phyloP scores from a whole-genome alignment of 1,140 invertebrate genomes.

The Alviniconcha marisindica region DNA sequence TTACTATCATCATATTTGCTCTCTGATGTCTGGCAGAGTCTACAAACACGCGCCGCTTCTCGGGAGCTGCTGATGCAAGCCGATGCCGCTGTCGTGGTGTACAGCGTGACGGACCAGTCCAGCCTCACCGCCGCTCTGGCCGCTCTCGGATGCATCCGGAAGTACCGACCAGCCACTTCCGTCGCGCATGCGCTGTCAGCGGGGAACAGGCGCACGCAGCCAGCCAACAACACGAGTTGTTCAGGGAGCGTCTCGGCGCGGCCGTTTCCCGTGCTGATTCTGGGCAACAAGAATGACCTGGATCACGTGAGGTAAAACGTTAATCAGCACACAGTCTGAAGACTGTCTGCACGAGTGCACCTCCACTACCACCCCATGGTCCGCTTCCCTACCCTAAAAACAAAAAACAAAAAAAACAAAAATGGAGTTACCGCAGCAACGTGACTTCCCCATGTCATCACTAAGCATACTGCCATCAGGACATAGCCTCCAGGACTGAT shows the following conservation, averaged over 20 bases:
- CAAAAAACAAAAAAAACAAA: no score
- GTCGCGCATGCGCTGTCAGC: background rate
- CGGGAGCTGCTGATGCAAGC: constrained; percentile 31
- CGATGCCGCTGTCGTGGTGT: constrained; percentile 30
- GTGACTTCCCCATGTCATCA: no score
- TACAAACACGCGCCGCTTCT: constrained; percentile 28
- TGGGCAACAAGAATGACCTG: constrained; percentile 42
- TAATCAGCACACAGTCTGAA: no score
- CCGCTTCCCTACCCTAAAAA: no score
- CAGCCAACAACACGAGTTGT: background rate
- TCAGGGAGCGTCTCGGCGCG: background rate
- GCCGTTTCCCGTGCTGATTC: constrained; percentile 34
- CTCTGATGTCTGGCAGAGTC: background rate
- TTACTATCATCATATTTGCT: background rate
- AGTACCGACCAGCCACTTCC: constrained; percentile 18
- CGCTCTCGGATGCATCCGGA: constrained; percentile 34
- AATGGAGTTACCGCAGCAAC: no score
- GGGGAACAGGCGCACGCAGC: background rate
- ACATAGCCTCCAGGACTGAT: no score
- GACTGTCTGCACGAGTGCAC: no score
- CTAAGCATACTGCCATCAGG: no score
- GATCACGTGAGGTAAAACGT: constrained; percentile 35
- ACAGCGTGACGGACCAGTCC: constrained; percentile 39
- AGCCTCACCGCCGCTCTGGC: constrained; percentile 20
- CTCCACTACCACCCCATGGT: no score